Evolutionary conservation across 2,113 vertebrate genomes (phyloP), one percentile per base, ranked within the genome.

Genomic region (Nicator chloris): DNA sequence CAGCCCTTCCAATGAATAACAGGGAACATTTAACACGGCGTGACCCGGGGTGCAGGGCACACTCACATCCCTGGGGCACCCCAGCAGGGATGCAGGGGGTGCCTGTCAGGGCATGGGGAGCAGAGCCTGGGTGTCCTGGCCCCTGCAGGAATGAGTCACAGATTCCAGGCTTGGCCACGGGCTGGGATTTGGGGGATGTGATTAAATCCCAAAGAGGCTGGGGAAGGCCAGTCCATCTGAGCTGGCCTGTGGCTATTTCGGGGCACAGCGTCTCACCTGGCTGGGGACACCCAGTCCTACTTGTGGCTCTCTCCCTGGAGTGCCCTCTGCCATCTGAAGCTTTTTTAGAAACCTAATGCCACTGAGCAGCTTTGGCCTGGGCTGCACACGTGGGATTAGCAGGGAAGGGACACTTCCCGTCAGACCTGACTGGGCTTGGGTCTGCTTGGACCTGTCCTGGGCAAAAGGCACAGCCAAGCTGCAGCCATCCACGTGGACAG

Each of bases 301-400:
- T 44, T 1, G 2, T 69, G 49, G 33, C 1, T 44, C 30, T 40
- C 61, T 82, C 90, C 87, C 63, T n/a, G 35, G 22, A 30, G 18
- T 53, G 65, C 23, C 60, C 89, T 44, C 40, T 87, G 71, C 93
- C 80, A 85, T 13, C 31, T 1, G 3, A 63, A 76, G 85, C 57
- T 60, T 56, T 47, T 90, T 96, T 93, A 94, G 85, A 72, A 35
- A 22, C 45, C 20, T 91, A 93, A 96, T 45, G 61, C 93, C 37
- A 3, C 72, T 84, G 76, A 95, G 89, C 65, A 63, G 65, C 70
- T 96, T 95, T 95, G 77, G 51, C 35, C 50, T 8, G 87, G 78
- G 4, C 26, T 30, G 24, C 0, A 1, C 21, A 4, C 20, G 2
- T 0, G 2, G 82, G 83, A 91, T 91, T 92, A 91, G 71, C 2